A percentile compares a stretch with the other conserved stretches of the same genome.
Conservation (phyloP, 2,113 vertebrate species). For the Brachyistius frenatus region DNA sequence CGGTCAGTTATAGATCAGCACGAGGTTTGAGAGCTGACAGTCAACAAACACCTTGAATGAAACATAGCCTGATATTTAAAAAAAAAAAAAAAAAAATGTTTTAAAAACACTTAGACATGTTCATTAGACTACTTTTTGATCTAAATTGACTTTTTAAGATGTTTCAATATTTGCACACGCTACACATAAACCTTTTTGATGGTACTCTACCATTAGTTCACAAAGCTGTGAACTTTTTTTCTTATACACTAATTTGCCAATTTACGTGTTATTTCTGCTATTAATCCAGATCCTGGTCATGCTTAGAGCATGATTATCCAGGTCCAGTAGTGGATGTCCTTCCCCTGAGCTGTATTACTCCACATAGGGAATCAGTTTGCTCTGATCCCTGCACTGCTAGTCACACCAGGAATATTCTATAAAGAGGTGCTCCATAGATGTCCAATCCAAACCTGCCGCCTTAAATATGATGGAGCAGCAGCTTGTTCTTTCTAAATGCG, state of each 20-base stretch:
- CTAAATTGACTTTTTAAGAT: background rate
- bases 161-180: background rate
- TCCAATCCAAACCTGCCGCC: no score
- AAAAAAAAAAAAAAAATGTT: background rate
- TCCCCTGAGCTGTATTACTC: no score
- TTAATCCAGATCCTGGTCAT: background rate
- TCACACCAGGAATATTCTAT: no score
- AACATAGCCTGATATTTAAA: conserved; percentile 1
- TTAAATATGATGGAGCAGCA: no score
- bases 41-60: conserved; percentile 44
- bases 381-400: no score
- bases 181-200: background rate
- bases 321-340: no score
- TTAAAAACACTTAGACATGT: background rate
- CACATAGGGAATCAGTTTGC: no score
- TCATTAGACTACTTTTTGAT: background rate
- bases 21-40: conserved; percentile 18
- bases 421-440: no score
- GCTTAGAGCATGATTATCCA: no score
- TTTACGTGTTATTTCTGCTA: background rate
- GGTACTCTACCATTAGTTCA: no score
- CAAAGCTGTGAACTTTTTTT: background rate
- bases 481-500: no score
- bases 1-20: background rate
- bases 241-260: background rate